Percentiles rank a stretch among this genome's conserved stretches.
phyloP scores from a whole-genome alignment of 2,113 vertebrate species.

The Caracal caracal region DNA sequence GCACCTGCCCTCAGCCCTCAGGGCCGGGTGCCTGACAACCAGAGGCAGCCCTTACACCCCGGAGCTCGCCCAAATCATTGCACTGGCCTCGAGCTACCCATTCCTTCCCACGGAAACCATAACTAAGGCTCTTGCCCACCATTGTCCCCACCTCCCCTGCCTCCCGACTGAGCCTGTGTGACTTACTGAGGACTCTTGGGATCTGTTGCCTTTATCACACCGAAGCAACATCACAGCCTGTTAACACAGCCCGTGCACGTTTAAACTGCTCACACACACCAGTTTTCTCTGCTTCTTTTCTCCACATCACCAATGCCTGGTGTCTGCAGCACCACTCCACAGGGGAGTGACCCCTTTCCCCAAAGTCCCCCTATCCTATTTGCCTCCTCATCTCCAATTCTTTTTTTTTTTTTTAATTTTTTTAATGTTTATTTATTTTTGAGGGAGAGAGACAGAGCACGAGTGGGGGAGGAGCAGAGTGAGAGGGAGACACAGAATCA shows the following conservation, averaged over 20 bases:
- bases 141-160: not conserved
- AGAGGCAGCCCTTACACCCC: not conserved
- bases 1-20: not conserved
- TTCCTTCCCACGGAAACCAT: not conserved
- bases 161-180: not conserved
- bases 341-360: not conserved
- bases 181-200: not conserved
- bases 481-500: too few species aligned
- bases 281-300: not conserved
- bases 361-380: not conserved
- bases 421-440: too few species aligned
- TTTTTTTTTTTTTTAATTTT: too few species aligned
- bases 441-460: too few species aligned
- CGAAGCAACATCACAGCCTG: not conserved
- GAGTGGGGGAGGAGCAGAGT: too few species aligned
- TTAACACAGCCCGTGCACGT: not conserved
- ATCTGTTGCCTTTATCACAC: too few species aligned
- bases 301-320: not conserved
- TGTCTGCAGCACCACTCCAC: accelerated
- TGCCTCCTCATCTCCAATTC: not conserved
- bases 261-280: not conserved
- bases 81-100: not conserved
- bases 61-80: not conserved
- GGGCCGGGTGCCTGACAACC: not conserved
- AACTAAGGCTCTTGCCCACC: not conserved